Percentiles rank a stretch among this genome's conserved stretches.
Evolutionary conservation across 1,140 invertebrate genomes (phyloP).

Genomic region (Pogonomyrmex californicus): DNA sequence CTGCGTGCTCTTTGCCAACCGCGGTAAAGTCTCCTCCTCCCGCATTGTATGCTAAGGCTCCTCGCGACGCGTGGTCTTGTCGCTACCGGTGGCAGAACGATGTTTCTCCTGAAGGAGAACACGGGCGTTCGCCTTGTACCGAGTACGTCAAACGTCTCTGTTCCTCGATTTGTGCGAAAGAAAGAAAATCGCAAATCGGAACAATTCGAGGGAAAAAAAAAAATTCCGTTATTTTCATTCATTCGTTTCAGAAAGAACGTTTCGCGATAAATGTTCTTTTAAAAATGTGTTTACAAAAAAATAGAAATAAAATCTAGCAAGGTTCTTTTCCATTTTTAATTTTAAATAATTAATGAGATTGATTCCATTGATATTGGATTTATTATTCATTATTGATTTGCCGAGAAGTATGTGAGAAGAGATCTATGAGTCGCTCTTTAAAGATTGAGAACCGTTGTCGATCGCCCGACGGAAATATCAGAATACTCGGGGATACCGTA

Average conservation of each 20-base stretch:
- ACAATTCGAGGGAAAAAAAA: background rate
- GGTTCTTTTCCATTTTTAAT: background rate
- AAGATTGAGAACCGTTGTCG: slow-evolving; percentile 49
- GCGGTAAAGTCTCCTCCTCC: slow-evolving; percentile 46
- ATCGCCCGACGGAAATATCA: slow-evolving; percentile 30
- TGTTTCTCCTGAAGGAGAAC: slow-evolving; percentile 45
- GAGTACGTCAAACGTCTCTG: slow-evolving; percentile 57
- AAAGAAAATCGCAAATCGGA: background rate
- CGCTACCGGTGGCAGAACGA: slow-evolving; percentile 57
- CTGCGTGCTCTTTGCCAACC: slow-evolving; percentile 46
- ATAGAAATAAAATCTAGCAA: background rate
- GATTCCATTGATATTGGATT: no score
- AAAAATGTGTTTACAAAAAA: background rate
- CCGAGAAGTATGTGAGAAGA: background rate
- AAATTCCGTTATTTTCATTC: background rate
- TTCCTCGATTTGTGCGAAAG: slow-evolving; percentile 34
- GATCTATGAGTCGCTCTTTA: background rate
- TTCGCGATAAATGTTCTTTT: background rate
- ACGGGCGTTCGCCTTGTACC: slow-evolving; percentile 35
- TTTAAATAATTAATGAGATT: background rate
- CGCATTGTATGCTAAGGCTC: slow-evolving; percentile 66
- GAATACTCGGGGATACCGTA: slow-evolving; percentile 1
- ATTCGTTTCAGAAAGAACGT: background rate
- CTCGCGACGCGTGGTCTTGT: slow-evolving; percentile 59
- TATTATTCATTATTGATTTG: background rate